Evolutionary conservation across 2,888 invertebrate genomes (phyloP).

Genomic region (Griposia aprilina): DNA sequence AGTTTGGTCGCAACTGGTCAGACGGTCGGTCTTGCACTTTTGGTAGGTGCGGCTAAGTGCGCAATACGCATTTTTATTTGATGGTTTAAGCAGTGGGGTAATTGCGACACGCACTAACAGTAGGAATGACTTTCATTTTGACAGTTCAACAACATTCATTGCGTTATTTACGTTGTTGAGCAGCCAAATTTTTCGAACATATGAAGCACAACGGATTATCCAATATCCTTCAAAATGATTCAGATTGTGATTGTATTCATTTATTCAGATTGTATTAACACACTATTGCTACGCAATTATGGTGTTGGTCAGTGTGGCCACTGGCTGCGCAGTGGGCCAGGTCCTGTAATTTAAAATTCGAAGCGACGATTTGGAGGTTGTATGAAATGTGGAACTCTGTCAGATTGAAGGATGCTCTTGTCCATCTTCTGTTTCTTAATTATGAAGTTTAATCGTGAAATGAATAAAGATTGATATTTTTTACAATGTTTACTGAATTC

Average conservation of each 20-base stretch:
- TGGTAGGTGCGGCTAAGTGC: background rate
- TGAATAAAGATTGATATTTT: conserved; percentile 5
- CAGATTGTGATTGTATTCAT: no score
- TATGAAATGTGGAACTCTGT: background rate
- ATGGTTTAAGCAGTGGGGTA: background rate
- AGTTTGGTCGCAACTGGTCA: background rate
- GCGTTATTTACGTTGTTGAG: no score
- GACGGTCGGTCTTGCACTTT: background rate
- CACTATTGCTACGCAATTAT: no score
- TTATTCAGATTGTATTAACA: no score
- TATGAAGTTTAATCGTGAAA: conserved; percentile 5
- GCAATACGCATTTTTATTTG: background rate
- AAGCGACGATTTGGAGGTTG: background rate
- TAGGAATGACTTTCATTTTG: no score
- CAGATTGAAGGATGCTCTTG: background rate
- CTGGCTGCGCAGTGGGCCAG: no score
- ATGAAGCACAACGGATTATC: no score
- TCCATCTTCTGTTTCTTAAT: background rate
- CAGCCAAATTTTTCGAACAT: no score
- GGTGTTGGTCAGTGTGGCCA: no score
- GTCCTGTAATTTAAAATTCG: background rate
- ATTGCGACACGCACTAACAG: no score
- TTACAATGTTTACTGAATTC: background rate
- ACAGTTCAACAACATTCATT: no score
- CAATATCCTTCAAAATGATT: no score